Conservation (phyloP, 2,797 vertebrate genomes). For the Botia almorhae region DNA sequence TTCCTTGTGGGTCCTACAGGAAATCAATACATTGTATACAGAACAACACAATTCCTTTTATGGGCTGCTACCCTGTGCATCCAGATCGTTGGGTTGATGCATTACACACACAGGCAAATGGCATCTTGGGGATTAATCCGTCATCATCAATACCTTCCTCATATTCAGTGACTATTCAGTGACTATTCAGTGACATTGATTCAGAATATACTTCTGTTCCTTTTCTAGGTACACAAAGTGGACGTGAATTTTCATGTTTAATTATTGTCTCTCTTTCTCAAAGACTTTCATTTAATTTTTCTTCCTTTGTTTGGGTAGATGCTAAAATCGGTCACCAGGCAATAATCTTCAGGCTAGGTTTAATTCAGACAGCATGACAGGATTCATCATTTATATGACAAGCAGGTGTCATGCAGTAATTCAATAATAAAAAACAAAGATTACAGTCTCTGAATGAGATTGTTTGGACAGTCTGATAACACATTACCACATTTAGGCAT, state of each 20-base stretch:
- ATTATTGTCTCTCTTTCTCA: too few relatives aligned
- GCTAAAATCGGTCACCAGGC: constrained; percentile 12
- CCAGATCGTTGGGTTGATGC: background rate
- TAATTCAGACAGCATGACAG: constrained; percentile 5
- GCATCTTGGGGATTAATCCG: background rate
- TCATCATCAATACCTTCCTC: background rate
- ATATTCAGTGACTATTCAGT: background rate
- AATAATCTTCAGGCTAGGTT: constrained; percentile 6
- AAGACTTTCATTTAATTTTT: too few relatives aligned
- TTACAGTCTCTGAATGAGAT: constrained; percentile 3
- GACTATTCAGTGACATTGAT: too few relatives aligned
- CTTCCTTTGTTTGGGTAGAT: background rate
- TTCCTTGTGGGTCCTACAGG: background rate
- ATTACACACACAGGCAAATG: background rate
- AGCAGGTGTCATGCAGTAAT: constrained; percentile 1
- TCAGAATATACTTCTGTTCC: background rate
- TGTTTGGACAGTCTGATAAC: constrained; percentile 2
- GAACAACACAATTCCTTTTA: background rate
- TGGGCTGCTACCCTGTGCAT: background rate
- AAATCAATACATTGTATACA: constrained; percentile 10
- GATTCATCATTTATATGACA: background rate
- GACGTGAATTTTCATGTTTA: background rate
- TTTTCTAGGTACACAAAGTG: background rate
- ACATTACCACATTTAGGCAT: too few relatives aligned
- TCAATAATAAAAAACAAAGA: background rate